Evolutionary conservation across 2,797 vertebrate species (phyloP), one percentile per base, ranked within the genome.

Genomic region (Eupleurogrammus muticus): DNA sequence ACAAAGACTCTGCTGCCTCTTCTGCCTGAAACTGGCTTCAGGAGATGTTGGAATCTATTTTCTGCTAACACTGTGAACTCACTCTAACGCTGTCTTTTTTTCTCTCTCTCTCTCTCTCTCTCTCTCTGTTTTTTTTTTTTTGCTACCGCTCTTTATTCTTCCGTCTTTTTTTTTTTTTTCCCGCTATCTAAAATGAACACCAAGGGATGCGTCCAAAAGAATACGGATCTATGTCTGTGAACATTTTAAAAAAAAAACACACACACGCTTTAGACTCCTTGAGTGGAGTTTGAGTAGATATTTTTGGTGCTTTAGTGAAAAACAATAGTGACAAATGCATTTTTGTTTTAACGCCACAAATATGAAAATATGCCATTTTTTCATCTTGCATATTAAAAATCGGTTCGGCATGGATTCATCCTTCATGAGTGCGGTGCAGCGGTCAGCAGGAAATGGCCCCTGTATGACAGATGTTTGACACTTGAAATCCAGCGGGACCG

Each of bases 381-480:
- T 61, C 42, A 16, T 67, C 35, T 52, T 35, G 12, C 47, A 73
- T 56, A 61, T 75, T 82, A 52, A 46, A 42, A 60, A 58, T 67
- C 63, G 50, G 21, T 66, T 73, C n/a, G 24, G 35, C 69, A 66
- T 64, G 77, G 74, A 82, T 75, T 51, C 63, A 34, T 51, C 59
- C 49, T 65, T 63, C 66, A 21, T 70, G 62, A 58, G 59, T 56
- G 63, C 44, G 60, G 35, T 40, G 60, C 77, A 81, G 83, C 77
- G 83, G 63, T 77, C 56, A 23, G 70, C 67, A 40, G 36, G 58
- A 62, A 48, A 48, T 49, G 51, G 64, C 63, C 77, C 72, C 73
- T 49, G 71, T 68, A 70, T 89, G 90, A 92, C 93, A 95, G 90
- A 94, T 93, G 92, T 86, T 91, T 90, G 91, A 89, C 86, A 89